These are phyloP conservation scores for Ataeniobius toweri DNA, from an alignment of 2,797 vertebrate species.

Conservation along the genomic window DNA sequence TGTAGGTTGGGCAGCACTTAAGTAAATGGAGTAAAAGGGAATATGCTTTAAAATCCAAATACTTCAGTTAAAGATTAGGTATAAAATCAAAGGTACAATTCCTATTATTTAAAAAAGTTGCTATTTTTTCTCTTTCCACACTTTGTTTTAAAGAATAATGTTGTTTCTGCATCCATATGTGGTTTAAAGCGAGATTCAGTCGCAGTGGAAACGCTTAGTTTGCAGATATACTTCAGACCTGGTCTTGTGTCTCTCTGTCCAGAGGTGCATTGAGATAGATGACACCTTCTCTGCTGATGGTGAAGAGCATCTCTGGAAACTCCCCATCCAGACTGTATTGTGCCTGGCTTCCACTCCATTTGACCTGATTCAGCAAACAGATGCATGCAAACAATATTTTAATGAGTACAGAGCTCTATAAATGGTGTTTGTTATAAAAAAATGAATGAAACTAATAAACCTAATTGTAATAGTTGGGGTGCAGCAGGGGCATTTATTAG, in stretches of 20 bases:
- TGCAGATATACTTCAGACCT: conserved; percentile 67
- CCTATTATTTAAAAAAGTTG: neutral
- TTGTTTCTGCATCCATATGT: neutral
- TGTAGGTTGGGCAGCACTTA: neutral
- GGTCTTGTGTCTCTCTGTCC: conserved; percentile 85
- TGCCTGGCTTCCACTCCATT: conserved; percentile 81
- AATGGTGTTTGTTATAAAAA: neutral
- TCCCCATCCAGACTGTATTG: conserved; percentile 81
- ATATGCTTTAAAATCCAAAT: neutral
- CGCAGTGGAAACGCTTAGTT: conserved; percentile 29
- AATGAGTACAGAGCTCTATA: neutral
- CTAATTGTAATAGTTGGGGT: neutral
- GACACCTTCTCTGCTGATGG: conserved; percentile 77
- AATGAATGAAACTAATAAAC: neutral
- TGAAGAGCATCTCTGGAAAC: conserved; percentile 82
- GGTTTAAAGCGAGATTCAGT: conserved; percentile 1
- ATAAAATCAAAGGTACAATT: neutral
- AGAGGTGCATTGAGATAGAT: conserved; percentile 81
- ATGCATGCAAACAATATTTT: conserved; percentile 13
- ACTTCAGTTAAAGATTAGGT: neutral
- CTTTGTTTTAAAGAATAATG: neutral
- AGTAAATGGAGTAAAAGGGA: neutral
- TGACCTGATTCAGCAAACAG: conserved; percentile 72
- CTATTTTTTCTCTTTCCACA: neutral
- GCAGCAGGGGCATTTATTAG: neutral